phyloP scores from a whole-genome alignment of 2,888 invertebrate genomes.

The Dioctria rufipes region DNA sequence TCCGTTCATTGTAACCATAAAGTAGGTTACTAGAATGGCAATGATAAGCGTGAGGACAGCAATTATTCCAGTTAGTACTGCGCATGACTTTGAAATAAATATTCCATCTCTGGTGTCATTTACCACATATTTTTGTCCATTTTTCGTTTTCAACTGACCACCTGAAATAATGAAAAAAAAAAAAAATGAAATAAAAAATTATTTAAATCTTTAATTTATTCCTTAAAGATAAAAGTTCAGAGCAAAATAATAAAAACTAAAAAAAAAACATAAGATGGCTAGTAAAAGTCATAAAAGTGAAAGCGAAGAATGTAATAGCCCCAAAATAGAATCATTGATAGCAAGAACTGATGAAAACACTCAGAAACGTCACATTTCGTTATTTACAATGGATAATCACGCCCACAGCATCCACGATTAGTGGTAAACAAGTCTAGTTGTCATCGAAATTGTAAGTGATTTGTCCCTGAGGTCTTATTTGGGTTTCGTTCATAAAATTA shows the following conservation, averaged over 20 bases:
- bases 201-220: not conserved
- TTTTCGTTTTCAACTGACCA: constrained; percentile 71
- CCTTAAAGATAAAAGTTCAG: not conserved
- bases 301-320: not conserved
- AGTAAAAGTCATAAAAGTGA: not conserved
- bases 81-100: constrained; percentile 68
- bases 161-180: constrained; percentile 63
- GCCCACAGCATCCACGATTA: constrained; percentile 14
- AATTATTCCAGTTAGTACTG: constrained; percentile 65
- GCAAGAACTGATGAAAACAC: not conserved
- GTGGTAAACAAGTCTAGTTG: constrained; percentile 18
- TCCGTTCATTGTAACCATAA: constrained; percentile 64
- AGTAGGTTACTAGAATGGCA: constrained; percentile 68
- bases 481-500: constrained; percentile 6
- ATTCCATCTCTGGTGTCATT: constrained; percentile 69
- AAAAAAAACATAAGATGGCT: not conserved
- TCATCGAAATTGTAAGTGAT: constrained; percentile 13
- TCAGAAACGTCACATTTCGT: not conserved
- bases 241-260: not conserved
- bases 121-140: constrained; percentile 71
- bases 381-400: constrained; percentile 12
- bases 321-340: not conserved
- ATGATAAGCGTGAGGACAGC: constrained; percentile 66
- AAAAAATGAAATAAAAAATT: constrained; percentile 51
- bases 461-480: constrained; percentile 43